Evolutionary conservation across 2,113 vertebrate genomes (phyloP).

Genomic region (Charadrius vociferus): DNA sequence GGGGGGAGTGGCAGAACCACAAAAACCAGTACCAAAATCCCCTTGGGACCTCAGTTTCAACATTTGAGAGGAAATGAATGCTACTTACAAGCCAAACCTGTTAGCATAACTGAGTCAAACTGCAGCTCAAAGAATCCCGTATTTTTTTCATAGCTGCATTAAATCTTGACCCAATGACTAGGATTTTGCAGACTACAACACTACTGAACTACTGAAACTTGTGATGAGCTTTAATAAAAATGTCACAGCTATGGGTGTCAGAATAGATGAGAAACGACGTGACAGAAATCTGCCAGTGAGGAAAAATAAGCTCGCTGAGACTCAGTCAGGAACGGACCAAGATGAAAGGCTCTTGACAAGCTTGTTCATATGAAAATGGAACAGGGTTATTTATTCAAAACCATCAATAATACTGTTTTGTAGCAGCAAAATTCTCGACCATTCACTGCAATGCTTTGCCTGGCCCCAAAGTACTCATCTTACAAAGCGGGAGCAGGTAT

Average conservation of each 20-base stretch:
- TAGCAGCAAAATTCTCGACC: not conserved
- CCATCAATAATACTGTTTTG: not conserved
- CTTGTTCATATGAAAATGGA: not conserved
- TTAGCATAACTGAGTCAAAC: not conserved
- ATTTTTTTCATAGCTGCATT: not conserved
- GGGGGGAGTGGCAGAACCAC: not conserved
- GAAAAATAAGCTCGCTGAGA: not conserved
- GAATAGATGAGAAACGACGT: not conserved
- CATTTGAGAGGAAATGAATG: not conserved
- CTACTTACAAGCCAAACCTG: not conserved
- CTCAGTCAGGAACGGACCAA: not conserved
- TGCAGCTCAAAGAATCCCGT: not conserved
- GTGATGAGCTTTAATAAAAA: not conserved
- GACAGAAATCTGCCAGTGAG: not conserved
- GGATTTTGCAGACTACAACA: not conserved
- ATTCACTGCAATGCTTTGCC: not conserved
- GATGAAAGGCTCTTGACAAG: not conserved
- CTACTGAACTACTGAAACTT: not conserved
- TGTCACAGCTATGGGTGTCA: not conserved
- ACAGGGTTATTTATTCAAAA: not conserved
- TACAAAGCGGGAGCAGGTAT: accelerated
- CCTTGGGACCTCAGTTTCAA: not conserved
- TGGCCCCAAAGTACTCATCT: not conserved
- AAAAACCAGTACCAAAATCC: not conserved
- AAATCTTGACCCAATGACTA: not conserved